Base-by-base conservation (phyloP, 1,140 invertebrate genomes). In the Lanistes nyassanus region DNA sequence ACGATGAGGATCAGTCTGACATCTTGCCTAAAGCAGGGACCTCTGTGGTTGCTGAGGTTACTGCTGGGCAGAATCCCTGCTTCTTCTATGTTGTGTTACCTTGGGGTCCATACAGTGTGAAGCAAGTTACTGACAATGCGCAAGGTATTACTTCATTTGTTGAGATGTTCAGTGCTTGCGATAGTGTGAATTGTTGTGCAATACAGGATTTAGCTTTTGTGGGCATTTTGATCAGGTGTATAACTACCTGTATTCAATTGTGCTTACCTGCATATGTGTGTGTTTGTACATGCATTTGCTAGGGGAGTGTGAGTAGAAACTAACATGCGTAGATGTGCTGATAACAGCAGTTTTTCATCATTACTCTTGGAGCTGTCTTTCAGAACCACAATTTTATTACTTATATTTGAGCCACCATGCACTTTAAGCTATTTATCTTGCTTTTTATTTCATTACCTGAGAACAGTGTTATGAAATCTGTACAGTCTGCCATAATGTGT, bases 51-150 rank as follows among this genome's bases (percentile, higher is more conserved):
- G 80, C 84, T n/a, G 82, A 85, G 51, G 77, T 86, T 7, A 75
- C 75, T 34, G 81, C 82, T 42, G 81, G 85, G 31, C 37, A 81
- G 7, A 81, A 69, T 67, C 85, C 85, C 13, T 56, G 66, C 11
- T 82, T 81, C 72, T 86, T 86, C 75, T 86, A 86, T 68, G 71
- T 83, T 21, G 71, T 77, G 36, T 47, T 86, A 13, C 85, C 85
- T 21, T 81, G 80, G 72, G 83, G 83, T 1, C 81, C 79, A 21
- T 75, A 77, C 51, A 66, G 81, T n/a, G 68, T 84, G 11, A 79
- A 83, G 53, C n/a, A 76, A 23, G 62, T 83, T 0, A 21, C 56
- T 3, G n/a, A 51, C 11, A n/a, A 71, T 5, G 29, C 29, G 0
- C 6, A 58, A 66, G 75, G 78, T 76, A 39, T 29, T 7, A 47